These are phyloP conservation scores for Phoenoteleia sp. DNA, from an alignment of 2,888 invertebrate genomes.

Conservation along the genomic window DNA sequence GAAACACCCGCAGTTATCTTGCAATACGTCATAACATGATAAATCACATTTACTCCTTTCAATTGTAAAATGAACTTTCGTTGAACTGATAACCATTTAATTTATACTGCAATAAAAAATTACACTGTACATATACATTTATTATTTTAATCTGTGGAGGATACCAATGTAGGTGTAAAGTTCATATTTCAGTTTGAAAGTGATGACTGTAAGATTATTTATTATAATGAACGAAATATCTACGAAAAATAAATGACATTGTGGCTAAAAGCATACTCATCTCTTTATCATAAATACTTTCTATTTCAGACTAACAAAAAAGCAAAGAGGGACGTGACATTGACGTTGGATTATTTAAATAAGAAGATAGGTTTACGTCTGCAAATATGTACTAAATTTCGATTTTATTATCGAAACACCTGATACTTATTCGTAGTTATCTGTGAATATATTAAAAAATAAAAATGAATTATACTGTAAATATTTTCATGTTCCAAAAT, in stretches of 20 bases:
- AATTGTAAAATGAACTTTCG: background rate
- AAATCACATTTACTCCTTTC: background rate
- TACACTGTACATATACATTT: background rate
- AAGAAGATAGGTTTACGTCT: background rate
- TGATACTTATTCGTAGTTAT: too few species aligned
- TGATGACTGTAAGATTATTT: background rate
- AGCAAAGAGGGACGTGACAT: background rate
- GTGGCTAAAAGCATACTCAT: background rate
- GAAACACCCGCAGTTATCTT: background rate
- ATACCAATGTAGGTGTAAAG: background rate
- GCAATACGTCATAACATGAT: background rate
- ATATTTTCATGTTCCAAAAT: too few species aligned
- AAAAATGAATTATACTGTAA: too few species aligned
- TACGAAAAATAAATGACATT: background rate
- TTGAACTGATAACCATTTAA: background rate
- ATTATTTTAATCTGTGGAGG: background rate
- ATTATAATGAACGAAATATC: background rate
- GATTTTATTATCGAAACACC: background rate
- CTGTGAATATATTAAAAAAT: too few species aligned
- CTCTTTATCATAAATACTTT: background rate
- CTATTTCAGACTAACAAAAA: background rate
- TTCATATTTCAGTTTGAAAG: background rate
- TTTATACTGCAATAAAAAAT: background rate
- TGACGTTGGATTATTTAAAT: background rate
- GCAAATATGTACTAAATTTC: background rate